Conservation (phyloP, 1,140 invertebrate species). For the Anadara kagoshimensis region DNA sequence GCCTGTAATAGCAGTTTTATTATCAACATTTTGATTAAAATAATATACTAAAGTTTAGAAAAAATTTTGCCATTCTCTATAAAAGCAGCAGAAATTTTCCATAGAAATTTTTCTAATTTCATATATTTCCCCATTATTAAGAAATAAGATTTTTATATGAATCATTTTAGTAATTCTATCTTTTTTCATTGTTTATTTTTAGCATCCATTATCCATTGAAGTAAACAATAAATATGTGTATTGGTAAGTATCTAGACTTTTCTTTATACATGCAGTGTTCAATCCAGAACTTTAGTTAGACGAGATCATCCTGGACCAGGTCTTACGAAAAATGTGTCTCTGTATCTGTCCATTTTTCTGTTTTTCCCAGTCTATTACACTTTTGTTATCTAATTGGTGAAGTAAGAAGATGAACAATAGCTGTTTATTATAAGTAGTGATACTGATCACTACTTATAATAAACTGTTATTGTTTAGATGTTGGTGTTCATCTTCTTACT, state of each 20-base stretch:
- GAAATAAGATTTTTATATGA: neutral
- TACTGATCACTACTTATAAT: too few species aligned
- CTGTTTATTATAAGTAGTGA: too few species aligned
- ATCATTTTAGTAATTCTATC: slow-evolving; percentile 5
- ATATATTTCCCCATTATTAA: neutral
- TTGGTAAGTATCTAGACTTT: slow-evolving; percentile 56
- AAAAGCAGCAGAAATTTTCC: neutral
- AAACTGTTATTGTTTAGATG: too few species aligned
- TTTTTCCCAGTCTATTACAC: neutral
- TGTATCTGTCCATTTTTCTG: neutral
- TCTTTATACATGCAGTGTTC: too few species aligned
- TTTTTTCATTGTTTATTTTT: slow-evolving; percentile 37
- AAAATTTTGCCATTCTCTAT: neutral
- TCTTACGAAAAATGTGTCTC: neutral
- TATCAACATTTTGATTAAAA: too few species aligned
- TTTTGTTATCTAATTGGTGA: neutral
- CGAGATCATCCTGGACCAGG: neutral
- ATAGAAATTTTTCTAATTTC: neutral
- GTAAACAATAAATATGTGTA: slow-evolving; percentile 71
- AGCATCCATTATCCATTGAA: slow-evolving; percentile 68
- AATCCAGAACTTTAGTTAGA: neutral
- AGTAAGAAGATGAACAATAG: too few species aligned
- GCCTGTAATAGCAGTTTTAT: too few species aligned
- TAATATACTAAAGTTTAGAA: neutral
- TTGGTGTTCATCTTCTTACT: too few species aligned